These are phyloP conservation scores for Thalassarche chlororhynchos DNA, from an alignment of 2,113 vertebrate genomes.

Conservation along the genomic window DNA sequence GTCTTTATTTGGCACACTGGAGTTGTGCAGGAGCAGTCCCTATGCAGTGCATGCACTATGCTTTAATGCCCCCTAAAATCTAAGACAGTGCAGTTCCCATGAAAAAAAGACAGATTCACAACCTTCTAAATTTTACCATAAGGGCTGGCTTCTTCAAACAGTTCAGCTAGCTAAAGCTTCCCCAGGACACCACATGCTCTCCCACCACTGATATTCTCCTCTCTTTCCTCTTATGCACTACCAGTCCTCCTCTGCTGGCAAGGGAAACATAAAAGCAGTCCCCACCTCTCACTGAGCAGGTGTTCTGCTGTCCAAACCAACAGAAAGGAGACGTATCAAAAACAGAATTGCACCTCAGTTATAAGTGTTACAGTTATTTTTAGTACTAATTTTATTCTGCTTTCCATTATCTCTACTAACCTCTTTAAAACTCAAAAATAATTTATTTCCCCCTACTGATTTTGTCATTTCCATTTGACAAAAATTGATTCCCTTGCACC, in stretches of 20 bases:
- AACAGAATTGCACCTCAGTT: background rate
- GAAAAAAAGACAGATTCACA: background rate
- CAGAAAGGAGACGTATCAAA: background rate
- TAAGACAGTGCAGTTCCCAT: background rate
- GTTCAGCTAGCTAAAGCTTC: background rate
- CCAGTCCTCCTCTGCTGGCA: background rate
- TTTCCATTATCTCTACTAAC: background rate
- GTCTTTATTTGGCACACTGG: background rate
- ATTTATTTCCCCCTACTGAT: background rate
- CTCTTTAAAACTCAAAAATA: background rate
- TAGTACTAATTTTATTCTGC: background rate
- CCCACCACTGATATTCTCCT: background rate
- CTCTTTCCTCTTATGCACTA: background rate
- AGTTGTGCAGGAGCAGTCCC: background rate
- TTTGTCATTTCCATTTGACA: constrained; percentile 7
- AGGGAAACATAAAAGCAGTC: background rate
- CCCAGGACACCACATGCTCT: background rate
- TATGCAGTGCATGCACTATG: background rate
- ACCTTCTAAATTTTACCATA: background rate
- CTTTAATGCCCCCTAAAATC: background rate
- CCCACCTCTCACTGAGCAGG: background rate
- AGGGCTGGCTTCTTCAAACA: background rate
- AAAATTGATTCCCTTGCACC: constrained; percentile 8
- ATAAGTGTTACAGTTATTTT: background rate
- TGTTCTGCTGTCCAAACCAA: background rate